Conservation (phyloP, 2,797 vertebrate genomes). For the Decapterus maruadsi region DNA sequence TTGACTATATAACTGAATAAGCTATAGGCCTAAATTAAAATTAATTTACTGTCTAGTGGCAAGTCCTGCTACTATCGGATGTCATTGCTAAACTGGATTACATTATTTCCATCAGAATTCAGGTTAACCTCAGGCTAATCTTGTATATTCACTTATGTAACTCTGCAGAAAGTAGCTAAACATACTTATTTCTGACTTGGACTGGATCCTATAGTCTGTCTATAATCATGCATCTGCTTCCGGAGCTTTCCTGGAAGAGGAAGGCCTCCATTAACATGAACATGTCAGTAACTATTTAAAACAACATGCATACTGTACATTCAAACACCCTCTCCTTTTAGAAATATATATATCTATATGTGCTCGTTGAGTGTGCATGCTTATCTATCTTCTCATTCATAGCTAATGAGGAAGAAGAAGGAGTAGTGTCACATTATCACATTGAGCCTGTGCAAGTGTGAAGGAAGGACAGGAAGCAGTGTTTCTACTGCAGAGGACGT, state of each 20-base stretch:
- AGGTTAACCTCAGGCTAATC: not conserved
- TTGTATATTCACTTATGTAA: not conserved
- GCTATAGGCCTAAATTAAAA: no score
- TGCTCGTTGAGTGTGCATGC: not conserved
- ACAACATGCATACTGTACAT: not conserved
- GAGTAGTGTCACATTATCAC: constrained; percentile 47
- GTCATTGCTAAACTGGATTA: no score
- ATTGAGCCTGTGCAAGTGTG: constrained; percentile 22
- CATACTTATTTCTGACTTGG: not conserved
- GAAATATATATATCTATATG: not conserved
- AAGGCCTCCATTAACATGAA: not conserved
- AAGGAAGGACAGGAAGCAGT: constrained; percentile 52
- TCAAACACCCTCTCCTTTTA: not conserved
- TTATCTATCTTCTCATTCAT: constrained; percentile 21
- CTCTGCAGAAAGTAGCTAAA: not conserved
- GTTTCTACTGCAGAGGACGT: not conserved
- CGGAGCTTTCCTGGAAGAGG: not conserved
- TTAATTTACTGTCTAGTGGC: not conserved
- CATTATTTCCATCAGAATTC: not conserved
- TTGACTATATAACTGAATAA: no score
- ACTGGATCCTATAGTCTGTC: not conserved
- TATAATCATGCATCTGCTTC: not conserved
- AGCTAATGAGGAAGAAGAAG: constrained; percentile 32
- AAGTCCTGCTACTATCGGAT: not conserved
- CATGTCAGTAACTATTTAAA: not conserved